A percentile compares a stretch with the other conserved stretches of the same genome.
Evolutionary conservation across 1,140 invertebrate genomes (phyloP).

Genomic region (Conopomorpha cramerella): DNA sequence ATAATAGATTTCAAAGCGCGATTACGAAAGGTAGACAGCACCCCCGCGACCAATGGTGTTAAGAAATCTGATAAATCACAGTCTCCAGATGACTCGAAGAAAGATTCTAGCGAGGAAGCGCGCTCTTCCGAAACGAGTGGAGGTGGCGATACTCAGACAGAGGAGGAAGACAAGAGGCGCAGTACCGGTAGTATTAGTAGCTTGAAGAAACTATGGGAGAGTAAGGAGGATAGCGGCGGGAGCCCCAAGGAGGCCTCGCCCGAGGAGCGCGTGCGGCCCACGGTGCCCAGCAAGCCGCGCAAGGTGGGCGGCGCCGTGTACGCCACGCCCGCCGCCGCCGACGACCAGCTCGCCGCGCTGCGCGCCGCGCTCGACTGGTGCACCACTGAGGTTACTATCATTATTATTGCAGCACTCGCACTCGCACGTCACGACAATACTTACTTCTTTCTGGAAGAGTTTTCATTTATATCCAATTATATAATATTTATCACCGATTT

Average conservation of each 20-base stretch:
- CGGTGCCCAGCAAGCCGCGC: constrained; percentile 70
- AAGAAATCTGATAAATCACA: no score
- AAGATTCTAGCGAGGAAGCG: constrained; percentile 39
- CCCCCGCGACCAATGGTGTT: constrained; percentile 37
- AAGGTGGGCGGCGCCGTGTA: constrained; percentile 63
- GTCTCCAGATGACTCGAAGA: constrained; percentile 42
- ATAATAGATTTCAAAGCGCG: constrained; percentile 86
- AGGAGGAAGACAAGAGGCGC: constrained; percentile 86
- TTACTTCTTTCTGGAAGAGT: no score
- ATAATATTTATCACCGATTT: no score
- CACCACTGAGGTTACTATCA: constrained; percentile 43
- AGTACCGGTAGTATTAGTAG: constrained; percentile 92
- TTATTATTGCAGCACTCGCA: no score
- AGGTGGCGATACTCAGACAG: constrained; percentile 45
- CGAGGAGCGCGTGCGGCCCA: constrained; percentile 47
- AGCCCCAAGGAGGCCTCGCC: constrained; percentile 58
- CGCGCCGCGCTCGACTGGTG: constrained; percentile 47
- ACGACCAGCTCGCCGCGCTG: constrained; percentile 34
- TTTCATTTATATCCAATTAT: no score
- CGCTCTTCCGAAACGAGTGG: constrained; percentile 58
- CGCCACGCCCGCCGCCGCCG: constrained; percentile 62
- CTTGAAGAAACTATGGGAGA: constrained; percentile 91
- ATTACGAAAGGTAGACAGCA: constrained; percentile 77
- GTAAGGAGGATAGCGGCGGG: constrained; percentile 65
- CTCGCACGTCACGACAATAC: constrained; percentile 71